Evolutionary conservation across 2,797 vertebrate species (phyloP).

Genomic region (Spea hammondii): DNA sequence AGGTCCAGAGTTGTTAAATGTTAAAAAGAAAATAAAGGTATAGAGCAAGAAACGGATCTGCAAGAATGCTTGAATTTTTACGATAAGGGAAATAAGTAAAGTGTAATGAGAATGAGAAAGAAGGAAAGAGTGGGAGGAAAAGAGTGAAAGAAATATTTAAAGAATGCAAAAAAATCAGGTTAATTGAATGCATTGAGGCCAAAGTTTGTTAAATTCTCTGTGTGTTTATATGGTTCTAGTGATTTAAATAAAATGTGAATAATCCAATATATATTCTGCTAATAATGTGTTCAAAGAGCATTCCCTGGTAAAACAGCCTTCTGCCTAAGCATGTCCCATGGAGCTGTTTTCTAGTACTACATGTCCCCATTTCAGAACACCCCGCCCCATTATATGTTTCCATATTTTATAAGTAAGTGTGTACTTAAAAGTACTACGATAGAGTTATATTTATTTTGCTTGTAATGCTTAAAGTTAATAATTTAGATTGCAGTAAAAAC

Average conservation of each 20-base stretch:
- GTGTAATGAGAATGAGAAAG: background rate
- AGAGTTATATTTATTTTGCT: conserved; percentile 35
- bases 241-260: conserved; percentile 49
- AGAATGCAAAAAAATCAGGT: conserved; percentile 42
- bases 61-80: background rate
- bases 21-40: too few relatives aligned
- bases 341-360: conserved; percentile 28
- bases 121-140: conserved; percentile 8
- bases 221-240: conserved; percentile 34
- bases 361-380: conserved; percentile 15
- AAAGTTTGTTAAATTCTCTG: conserved; percentile 40
- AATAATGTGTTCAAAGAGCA: conserved; percentile 47
- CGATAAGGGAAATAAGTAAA: background rate
- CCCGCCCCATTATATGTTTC: conserved; percentile 5
- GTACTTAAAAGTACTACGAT: conserved; percentile 19
- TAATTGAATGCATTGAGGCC: conserved; percentile 49
- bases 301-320: background rate
- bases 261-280: conserved; percentile 37
- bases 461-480: conserved; percentile 32
- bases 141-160: conserved; percentile 21
- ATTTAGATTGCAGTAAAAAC: conserved; percentile 24
- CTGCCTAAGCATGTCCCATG: conserved; percentile 5
- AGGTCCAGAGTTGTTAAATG: background rate
- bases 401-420: conserved; percentile 39
- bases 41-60: background rate